phyloP scores from a whole-genome alignment of 2,113 vertebrate genomes.

The Lophius piscatorius region DNA sequence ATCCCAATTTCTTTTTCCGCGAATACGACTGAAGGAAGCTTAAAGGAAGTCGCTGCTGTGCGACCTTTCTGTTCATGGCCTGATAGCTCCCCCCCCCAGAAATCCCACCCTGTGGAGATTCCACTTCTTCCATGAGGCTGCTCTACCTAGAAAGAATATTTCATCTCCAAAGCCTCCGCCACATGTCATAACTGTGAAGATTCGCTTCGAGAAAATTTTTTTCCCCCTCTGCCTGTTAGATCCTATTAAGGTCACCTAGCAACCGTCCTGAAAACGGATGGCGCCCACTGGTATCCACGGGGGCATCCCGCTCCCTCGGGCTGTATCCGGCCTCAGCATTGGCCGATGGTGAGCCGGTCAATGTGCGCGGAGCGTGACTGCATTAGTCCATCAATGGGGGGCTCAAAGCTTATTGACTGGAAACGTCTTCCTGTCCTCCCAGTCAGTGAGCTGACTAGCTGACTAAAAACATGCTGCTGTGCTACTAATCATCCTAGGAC shows the following conservation, averaged over 20 bases:
- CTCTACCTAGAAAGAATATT: slow-evolving; percentile 8
- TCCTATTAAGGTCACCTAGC: slow-evolving; percentile 64
- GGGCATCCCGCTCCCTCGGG: slow-evolving; percentile 24
- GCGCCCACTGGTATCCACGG: slow-evolving; percentile 32
- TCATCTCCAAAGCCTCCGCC: slow-evolving; percentile 33
- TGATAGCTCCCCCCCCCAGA: slow-evolving; percentile 50
- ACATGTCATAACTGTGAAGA: slow-evolving; percentile 54
- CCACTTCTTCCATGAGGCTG: slow-evolving; percentile 20
- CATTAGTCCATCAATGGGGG: slow-evolving; percentile 40
- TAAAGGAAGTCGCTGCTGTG: slow-evolving; percentile 31
- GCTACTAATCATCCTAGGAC: slow-evolving; percentile 5
- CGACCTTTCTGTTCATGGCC: no score
- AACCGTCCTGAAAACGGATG: slow-evolving; percentile 52
- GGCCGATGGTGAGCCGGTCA: slow-evolving; percentile 30
- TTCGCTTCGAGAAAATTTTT: slow-evolving; percentile 57
- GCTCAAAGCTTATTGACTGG: slow-evolving; percentile 31
- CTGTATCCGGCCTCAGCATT: slow-evolving; percentile 8
- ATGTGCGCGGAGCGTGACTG: slow-evolving; percentile 18
- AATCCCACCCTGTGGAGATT: slow-evolving; percentile 50
- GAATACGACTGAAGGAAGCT: no score
- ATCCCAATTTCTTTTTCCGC: no score
- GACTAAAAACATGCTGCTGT: slow-evolving; percentile 35
- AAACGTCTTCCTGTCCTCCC: slow-evolving; percentile 30
- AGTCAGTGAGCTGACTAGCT: slow-evolving; percentile 9
- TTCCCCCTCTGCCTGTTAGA: slow-evolving; percentile 51